Conservation (phyloP, 2,888 invertebrate species). For the Lacanobia oleracea region DNA sequence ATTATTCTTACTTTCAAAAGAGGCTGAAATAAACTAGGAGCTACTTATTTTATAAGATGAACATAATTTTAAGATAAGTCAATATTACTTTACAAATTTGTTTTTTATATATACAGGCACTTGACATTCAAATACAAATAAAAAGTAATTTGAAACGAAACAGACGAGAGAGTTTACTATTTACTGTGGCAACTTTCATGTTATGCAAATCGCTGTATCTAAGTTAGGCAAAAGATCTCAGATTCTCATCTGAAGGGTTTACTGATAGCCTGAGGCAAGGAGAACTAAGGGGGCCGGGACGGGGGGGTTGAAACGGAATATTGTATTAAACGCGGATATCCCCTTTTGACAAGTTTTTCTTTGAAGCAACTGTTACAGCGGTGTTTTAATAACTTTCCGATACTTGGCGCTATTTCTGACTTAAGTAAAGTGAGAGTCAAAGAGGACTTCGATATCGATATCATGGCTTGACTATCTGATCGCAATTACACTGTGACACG, state of each 20-base stretch:
- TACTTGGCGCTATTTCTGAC: constrained; percentile 44
- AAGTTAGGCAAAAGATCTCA: constrained; percentile 63
- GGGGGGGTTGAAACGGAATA: constrained; percentile 61
- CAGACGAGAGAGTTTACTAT: constrained; percentile 26
- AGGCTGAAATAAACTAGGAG: background rate
- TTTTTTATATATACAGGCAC: constrained; percentile 9
- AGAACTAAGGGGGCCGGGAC: background rate
- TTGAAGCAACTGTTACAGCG: constrained; percentile 69
- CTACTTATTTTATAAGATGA: background rate
- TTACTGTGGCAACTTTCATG: constrained; percentile 52
- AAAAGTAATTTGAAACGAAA: constrained; percentile 43
- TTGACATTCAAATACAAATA: constrained; percentile 39
- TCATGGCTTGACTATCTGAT: constrained; percentile 3
- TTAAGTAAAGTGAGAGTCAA: constrained; percentile 28
- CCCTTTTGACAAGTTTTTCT: constrained; percentile 69
- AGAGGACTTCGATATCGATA: constrained; percentile 10
- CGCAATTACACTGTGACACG: background rate
- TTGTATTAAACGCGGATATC: constrained; percentile 64
- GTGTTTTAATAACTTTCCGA: constrained; percentile 56
- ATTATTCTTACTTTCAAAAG: background rate
- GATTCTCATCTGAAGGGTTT: constrained; percentile 60
- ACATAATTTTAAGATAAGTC: background rate
- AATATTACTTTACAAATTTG: constrained; percentile 16
- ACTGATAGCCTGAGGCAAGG: constrained; percentile 52
- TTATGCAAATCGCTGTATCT: constrained; percentile 68